Conservation (phyloP, 1,140 invertebrate species). For the Drosophila lacteicornis region DNA sequence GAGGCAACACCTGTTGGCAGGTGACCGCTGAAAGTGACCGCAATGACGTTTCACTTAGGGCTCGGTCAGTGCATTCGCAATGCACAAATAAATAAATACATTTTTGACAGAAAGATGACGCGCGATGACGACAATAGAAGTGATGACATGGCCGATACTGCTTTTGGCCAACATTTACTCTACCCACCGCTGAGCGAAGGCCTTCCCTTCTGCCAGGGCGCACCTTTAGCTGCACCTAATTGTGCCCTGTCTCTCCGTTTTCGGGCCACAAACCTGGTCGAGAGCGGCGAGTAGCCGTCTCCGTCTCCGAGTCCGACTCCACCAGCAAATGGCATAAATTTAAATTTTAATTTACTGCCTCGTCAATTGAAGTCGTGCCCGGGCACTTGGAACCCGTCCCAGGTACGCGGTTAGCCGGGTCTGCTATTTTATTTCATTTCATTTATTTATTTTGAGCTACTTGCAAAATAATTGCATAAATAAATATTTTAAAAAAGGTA, state of each 20-base stretch:
- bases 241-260: slow-evolving; percentile 51
- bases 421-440: slow-evolving; percentile 82
- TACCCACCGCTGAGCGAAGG: slow-evolving; percentile 9
- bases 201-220: slow-evolving; percentile 7
- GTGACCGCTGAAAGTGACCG: slow-evolving; percentile 56
- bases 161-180: slow-evolving; percentile 2
- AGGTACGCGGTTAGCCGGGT: slow-evolving; percentile 32
- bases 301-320: neutral
- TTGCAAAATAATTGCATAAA: slow-evolving; percentile 85
- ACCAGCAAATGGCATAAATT: slow-evolving; percentile 82
- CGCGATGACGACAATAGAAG: slow-evolving; percentile 77
- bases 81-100: slow-evolving; percentile 76
- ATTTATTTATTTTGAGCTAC: slow-evolving; percentile 85
- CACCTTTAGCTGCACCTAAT: slow-evolving; percentile 53
- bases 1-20: slow-evolving; percentile 67
- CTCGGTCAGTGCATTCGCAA: slow-evolving; percentile 48
- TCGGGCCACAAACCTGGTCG: slow-evolving; percentile 28
- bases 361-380: slow-evolving; percentile 76
- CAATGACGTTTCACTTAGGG: slow-evolving; percentile 74
- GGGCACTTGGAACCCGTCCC: slow-evolving; percentile 64
- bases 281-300: neutral
- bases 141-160: slow-evolving; percentile 69
- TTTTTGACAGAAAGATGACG: slow-evolving; percentile 76
- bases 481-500: slow-evolving; percentile 84
- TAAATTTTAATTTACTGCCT: slow-evolving; percentile 84